These are phyloP conservation scores for Herpetotheres cachinnans DNA, from an alignment of 2,113 vertebrate genomes.

Conservation along the genomic window DNA sequence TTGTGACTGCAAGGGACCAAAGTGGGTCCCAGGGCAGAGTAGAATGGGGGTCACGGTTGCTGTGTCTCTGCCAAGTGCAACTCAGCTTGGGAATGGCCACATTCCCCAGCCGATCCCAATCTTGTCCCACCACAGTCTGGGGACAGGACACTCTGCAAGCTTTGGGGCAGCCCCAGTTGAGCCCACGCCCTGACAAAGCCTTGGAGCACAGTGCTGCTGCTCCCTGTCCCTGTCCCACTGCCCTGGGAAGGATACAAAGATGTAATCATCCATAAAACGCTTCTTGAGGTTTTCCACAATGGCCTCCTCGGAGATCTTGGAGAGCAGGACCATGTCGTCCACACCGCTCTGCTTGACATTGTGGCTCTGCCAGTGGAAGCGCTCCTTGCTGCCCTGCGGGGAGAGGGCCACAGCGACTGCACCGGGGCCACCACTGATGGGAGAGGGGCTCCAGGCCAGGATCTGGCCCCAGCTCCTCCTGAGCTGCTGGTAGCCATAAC, in stretches of 20 bases:
- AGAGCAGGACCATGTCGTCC: slow-evolving; percentile 97
- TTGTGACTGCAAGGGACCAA: neutral
- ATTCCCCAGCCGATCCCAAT: fast-evolving
- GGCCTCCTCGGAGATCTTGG: slow-evolving; percentile 92
- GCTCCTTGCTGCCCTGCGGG: slow-evolving; percentile 86
- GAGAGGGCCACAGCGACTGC: neutral
- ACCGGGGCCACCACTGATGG: fast-evolving
- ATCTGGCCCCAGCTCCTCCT: neutral
- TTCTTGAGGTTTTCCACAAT: slow-evolving; percentile 98
- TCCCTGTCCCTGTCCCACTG: fast-evolving
- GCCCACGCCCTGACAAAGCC: fast-evolving
- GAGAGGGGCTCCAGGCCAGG: neutral
- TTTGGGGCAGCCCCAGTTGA: neutral
- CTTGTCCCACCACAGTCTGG: neutral
- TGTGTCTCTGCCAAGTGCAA: neutral
- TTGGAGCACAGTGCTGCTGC: neutral
- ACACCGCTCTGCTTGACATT: slow-evolving; percentile 97
- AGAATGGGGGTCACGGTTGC: fast-evolving
- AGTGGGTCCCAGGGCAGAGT: fast-evolving
- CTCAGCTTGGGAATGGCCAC: neutral
- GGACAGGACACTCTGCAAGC: fast-evolving
- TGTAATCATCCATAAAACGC: slow-evolving; percentile 94
- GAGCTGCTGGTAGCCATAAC: neutral
- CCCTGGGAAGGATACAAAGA: slow-evolving; percentile 88
- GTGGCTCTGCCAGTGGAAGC: slow-evolving; percentile 97